Evolutionary conservation across 2,888 invertebrate species (phyloP), one percentile per base, ranked within the genome.

Genomic region (Morinoia aosen): DNA sequence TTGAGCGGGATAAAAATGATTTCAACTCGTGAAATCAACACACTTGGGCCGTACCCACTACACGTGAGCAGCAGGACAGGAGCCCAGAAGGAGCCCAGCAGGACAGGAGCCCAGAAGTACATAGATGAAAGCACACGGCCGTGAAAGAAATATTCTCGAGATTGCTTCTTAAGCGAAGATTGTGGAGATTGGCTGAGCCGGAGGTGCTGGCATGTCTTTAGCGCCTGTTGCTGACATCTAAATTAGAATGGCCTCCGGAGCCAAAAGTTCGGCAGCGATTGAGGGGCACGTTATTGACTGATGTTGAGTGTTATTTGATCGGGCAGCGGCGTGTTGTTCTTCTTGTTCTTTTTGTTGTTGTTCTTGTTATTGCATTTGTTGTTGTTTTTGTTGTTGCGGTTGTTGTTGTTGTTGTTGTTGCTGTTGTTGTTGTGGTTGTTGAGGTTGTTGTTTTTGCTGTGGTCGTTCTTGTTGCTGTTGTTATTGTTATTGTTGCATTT

Each of bases 101-200:
- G 2, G 33, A 25, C 0, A 76, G 33, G 76, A 16, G 16, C 12
- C 16, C 33, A 33, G 16, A 33, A 16, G 3, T 16, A 33, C 16
- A 76, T 76, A 76, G 33, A 76, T 76, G 76, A 76, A 76, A 76
- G 76, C 76, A 76, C 76, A 19, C 8, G 16, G 33, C 76, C 76
- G 8, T 76, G 33, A 33, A 76, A 76, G 76, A 76, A 76, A 61
- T 25, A 76, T 76, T 76, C 76, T 76, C 25, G 33, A 76, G 33
- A 76, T 76, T 76, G 76, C 76, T 76, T 76, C 76, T 76, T 76
- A 76, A 76, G 7, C 76, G 76, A 76, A 76, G 76, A 76, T 76
- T 76, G 25, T 76, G 16, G 76, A 76, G 76, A 76, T 76, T 76
- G 76, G 25, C 25, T 76, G 48, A 16, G 76, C 76, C 76, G 19